Evolutionary conservation across 2,113 vertebrate genomes (phyloP).

Genomic region (Dolichotis patagonum): DNA sequence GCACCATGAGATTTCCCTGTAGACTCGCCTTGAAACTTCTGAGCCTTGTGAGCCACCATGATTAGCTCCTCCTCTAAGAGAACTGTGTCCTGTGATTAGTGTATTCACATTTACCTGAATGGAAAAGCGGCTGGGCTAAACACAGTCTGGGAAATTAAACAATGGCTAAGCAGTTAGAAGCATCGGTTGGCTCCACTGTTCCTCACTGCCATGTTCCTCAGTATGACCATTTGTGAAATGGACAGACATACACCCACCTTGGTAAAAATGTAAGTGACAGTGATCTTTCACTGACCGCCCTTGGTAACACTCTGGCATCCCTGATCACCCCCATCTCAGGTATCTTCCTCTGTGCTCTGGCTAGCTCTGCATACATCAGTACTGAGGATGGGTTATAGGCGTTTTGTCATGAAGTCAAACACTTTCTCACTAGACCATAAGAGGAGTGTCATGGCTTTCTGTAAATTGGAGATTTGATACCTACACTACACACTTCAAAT

Average conservation of each 20-base stretch:
- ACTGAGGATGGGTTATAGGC: not conserved
- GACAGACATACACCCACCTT: not conserved
- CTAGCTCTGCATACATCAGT: not conserved
- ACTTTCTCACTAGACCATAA: not conserved
- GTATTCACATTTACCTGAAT: not conserved
- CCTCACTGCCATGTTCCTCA: not conserved
- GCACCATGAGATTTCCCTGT: not conserved
- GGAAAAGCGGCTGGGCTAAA: not conserved
- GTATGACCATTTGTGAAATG: not conserved
- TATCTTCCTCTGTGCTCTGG: not conserved
- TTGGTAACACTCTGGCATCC: not conserved
- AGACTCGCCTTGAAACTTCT: not conserved
- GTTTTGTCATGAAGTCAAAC: not conserved
- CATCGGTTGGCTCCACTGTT: fast-evolving
- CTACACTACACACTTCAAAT: not conserved
- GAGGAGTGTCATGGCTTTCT: not conserved
- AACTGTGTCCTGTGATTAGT: not conserved
- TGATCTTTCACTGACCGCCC: not conserved
- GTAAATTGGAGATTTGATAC: not conserved
- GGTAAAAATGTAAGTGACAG: not conserved
- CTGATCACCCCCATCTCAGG: not conserved
- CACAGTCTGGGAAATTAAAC: not conserved
- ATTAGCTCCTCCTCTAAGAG: not conserved
- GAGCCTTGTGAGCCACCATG: not conserved
- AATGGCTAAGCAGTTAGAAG: not conserved